These are phyloP conservation scores for Cheilosia vulpina DNA, from an alignment of 2,888 invertebrate species.

Conservation along the genomic window DNA sequence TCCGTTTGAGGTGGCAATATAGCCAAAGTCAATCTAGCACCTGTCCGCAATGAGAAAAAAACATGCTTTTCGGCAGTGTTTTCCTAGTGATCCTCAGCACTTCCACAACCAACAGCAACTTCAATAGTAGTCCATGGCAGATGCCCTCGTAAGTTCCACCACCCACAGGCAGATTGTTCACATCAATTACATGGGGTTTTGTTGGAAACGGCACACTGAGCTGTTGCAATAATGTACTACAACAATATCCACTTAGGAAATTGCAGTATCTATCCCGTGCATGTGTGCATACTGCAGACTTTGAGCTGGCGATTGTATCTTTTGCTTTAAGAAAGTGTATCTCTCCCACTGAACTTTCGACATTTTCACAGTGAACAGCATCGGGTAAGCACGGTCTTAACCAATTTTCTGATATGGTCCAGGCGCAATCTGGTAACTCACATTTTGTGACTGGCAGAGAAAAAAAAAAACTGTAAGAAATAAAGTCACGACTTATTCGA, in stretches of 20 bases:
- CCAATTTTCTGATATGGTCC: conserved; percentile 53
- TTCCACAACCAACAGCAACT: too few species aligned
- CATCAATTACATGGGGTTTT: conserved; percentile 1
- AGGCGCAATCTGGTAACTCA: conserved; percentile 36
- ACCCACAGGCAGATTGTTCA: neutral
- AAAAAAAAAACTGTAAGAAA: neutral
- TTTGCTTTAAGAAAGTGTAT: conserved; percentile 56
- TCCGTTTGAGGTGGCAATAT: too few species aligned
- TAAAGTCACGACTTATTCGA: conserved; percentile 11
- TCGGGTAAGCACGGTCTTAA: conserved; percentile 26
- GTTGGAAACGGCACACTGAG: neutral
- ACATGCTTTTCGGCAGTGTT: too few species aligned
- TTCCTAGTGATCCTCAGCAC: too few species aligned
- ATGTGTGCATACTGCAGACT: conserved; percentile 6
- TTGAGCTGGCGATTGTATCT: conserved; percentile 14
- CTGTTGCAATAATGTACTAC: neutral
- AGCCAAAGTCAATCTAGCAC: too few species aligned
- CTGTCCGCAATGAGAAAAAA: too few species aligned
- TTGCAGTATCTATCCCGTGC: neutral
- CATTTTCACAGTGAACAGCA: conserved; percentile 54
- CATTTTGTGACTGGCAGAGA: conserved; percentile 17
- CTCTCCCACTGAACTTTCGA: conserved; percentile 58
- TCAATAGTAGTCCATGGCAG: too few species aligned
- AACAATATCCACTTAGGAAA: neutral
- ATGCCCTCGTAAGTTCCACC: neutral